Conservation (phyloP, 2,797 vertebrate species). For the Alca torda region DNA sequence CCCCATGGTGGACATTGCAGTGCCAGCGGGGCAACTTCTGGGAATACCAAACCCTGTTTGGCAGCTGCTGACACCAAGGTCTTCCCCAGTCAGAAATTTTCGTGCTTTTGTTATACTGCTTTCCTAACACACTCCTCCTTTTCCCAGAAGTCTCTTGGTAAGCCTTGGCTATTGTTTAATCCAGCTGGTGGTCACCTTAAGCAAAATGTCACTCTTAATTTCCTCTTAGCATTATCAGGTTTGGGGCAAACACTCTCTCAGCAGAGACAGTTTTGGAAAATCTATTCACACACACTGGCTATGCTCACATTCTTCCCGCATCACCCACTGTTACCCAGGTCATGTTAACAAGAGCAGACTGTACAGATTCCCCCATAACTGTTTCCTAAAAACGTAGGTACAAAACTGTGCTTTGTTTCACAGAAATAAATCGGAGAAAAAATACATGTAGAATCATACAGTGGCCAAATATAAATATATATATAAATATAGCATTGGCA, state of each 20-base stretch:
- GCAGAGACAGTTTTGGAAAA: not conserved
- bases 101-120: accelerated
- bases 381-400: not conserved
- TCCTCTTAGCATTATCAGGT: not conserved
- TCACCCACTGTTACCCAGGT: not conserved
- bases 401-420: not conserved
- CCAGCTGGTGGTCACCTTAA: not conserved
- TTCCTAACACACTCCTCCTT: not conserved
- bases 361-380: not conserved
- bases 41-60: not conserved
- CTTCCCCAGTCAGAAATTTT: not conserved
- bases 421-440: not conserved
- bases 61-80: not conserved
- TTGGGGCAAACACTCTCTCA: not conserved
- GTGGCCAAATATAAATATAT: not conserved
- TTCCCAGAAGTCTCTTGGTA: not conserved
- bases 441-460: not conserved
- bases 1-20: not conserved
- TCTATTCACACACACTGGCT: not conserved
- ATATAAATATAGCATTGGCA: not conserved
- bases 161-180: not conserved
- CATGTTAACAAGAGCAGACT: not conserved
- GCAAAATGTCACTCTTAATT: not conserved
- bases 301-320: not conserved
- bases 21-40: not conserved